These are phyloP conservation scores for Genyomyrus donnyi DNA, from an alignment of 2,113 vertebrate species.

Conservation along the genomic window DNA sequence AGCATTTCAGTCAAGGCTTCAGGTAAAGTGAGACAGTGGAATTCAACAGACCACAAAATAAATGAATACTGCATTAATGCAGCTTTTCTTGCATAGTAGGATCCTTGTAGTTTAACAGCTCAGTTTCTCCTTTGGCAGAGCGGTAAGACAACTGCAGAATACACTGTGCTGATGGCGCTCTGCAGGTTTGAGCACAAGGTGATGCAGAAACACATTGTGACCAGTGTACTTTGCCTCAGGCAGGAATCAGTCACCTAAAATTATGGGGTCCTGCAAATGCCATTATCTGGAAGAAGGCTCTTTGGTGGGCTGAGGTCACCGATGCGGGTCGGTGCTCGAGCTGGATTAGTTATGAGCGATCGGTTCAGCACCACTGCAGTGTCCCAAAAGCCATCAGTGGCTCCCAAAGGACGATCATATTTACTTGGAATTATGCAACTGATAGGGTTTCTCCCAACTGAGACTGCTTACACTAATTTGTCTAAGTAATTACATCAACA, in stretches of 20 bases:
- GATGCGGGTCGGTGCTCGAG: background rate
- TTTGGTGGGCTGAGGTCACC: background rate
- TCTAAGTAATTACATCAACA: background rate
- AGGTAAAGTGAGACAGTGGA: background rate
- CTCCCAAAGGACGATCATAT: background rate
- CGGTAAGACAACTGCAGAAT: background rate
- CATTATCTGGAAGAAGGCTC: background rate
- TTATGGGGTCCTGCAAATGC: background rate
- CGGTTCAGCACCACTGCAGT: background rate
- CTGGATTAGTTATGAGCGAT: background rate
- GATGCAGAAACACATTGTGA: background rate
- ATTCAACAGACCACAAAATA: background rate
- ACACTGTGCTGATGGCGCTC: no score
- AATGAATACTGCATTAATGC: background rate
- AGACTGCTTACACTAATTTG: background rate
- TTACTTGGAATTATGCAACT: background rate
- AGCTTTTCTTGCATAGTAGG: background rate
- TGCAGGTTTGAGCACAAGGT: background rate
- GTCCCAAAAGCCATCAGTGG: background rate
- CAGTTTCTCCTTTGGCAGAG: background rate
- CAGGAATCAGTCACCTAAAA: background rate
- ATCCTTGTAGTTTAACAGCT: background rate
- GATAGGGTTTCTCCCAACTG: background rate
- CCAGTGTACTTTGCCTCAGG: background rate
- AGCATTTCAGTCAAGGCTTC: background rate